Percentiles rank a stretch among this genome's conserved stretches.
Evolutionary conservation across 2,113 vertebrate species (phyloP).

Genomic region (Ceyx cyanopectus): DNA sequence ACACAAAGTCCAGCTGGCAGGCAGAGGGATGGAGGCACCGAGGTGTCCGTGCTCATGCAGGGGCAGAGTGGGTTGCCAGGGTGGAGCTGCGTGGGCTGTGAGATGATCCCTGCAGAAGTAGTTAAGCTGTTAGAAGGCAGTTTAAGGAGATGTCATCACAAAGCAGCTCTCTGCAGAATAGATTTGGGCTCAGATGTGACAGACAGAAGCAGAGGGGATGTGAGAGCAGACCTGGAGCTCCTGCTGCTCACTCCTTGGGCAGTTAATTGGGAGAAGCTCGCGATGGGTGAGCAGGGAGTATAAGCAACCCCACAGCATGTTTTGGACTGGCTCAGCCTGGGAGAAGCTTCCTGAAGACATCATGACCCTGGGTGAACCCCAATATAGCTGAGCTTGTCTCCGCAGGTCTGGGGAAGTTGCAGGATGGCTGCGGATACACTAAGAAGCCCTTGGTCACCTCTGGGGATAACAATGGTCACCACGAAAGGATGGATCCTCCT

Average conservation of each 20-base stretch:
- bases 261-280: not conserved
- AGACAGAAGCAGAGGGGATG: not conserved
- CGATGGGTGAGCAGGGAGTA: not conserved
- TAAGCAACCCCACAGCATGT: fast-evolving
- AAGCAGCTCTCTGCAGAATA: conserved; percentile 55
- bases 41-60: not conserved
- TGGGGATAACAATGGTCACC: not conserved
- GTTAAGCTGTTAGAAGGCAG: not conserved
- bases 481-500: not conserved
- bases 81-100: not conserved
- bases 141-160: not conserved
- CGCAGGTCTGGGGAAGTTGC: not conserved
- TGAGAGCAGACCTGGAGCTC: fast-evolving
- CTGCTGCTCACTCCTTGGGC: not conserved
- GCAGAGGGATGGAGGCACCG: not conserved
- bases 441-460: not conserved
- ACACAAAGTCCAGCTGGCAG: not conserved
- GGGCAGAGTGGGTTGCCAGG: not conserved
- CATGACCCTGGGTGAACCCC: not conserved
- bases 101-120: conserved; percentile 32
- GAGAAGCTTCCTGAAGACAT: not conserved
- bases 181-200: conserved; percentile 15
- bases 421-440: not conserved
- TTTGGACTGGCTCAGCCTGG: not conserved
- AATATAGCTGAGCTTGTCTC: fast-evolving